Evolutionary conservation across 1,140 invertebrate genomes (phyloP).

Genomic region (Drosophila saltans): DNA sequence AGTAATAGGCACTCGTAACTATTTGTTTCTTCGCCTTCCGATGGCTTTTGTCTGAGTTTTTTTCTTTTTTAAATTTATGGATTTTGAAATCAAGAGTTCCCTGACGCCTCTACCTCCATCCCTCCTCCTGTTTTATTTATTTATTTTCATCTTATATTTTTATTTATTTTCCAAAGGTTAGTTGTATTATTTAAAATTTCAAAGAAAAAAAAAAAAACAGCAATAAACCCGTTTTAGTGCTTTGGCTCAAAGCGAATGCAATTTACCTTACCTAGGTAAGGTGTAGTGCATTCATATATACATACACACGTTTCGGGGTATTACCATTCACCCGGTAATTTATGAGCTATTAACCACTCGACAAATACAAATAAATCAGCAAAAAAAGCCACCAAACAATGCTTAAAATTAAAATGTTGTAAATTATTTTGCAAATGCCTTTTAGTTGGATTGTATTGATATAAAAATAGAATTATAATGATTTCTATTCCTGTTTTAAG

Average conservation of each 20-base stretch:
- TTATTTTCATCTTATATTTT: slow-evolving; percentile 29
- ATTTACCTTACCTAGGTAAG: slow-evolving; percentile 37
- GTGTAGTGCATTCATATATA: slow-evolving; percentile 10
- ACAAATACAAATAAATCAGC: slow-evolving; percentile 18
- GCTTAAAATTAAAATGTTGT: not conserved
- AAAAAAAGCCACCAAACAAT: slow-evolving; percentile 2
- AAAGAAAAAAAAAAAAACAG: not conserved
- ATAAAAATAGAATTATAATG: not conserved
- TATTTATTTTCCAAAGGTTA: slow-evolving; percentile 54
- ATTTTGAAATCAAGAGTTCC: slow-evolving; percentile 50
- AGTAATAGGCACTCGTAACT: slow-evolving; percentile 44
- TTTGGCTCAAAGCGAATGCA: slow-evolving; percentile 42
- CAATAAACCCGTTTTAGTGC: slow-evolving; percentile 51
- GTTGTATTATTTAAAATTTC: slow-evolving; percentile 62
- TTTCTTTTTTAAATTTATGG: slow-evolving; percentile 38
- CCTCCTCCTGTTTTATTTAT: slow-evolving; percentile 6
- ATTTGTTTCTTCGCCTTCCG: slow-evolving; percentile 39
- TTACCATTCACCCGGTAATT: slow-evolving; percentile 19
- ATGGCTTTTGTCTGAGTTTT: slow-evolving; percentile 30
- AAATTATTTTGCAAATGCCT: not conserved
- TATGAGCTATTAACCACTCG: slow-evolving; percentile 18
- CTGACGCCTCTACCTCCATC: not conserved
- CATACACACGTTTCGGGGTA: slow-evolving; percentile 24
- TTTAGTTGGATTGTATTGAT: not conserved
- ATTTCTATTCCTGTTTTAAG: not conserved